A percentile compares a stretch with the other conserved stretches of the same genome.
phyloP scores from a whole-genome alignment of 2,113 vertebrate species.

The Lipotes vexillifer region DNA sequence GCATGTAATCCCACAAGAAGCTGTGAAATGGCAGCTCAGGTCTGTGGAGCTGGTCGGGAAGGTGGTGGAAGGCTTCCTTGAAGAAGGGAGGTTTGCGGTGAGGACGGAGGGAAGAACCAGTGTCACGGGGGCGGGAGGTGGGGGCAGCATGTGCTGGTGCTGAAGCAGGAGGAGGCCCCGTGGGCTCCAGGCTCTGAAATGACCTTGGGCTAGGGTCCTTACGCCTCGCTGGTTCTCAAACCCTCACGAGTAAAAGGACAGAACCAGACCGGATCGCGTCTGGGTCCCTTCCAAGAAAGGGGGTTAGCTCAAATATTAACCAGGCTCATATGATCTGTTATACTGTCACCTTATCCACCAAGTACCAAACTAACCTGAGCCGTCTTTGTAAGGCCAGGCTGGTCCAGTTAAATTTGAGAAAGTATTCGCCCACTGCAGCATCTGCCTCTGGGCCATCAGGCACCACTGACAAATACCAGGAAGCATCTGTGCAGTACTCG shows the following conservation, averaged over 20 bases:
- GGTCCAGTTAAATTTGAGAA: not conserved
- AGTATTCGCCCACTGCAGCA: not conserved
- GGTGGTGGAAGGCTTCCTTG: not conserved
- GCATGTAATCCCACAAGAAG: not conserved
- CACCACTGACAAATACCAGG: not conserved
- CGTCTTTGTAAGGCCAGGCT: not conserved
- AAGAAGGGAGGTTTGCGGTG: not conserved
- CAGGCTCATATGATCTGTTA: not conserved
- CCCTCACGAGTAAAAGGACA: not conserved
- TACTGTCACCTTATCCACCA: not conserved
- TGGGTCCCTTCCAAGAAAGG: not conserved
- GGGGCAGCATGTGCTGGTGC: fast-evolving
- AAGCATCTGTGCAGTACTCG: no score
- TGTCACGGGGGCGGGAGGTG: fast-evolving
- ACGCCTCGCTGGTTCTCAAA: not conserved
- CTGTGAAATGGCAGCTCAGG: not conserved
- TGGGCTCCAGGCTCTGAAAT: not conserved
- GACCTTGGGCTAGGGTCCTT: not conserved
- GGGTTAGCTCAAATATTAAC: not conserved
- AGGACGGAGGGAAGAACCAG: not conserved
- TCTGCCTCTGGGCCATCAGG: not conserved
- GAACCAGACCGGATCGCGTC: not conserved
- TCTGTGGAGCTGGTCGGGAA: not conserved
- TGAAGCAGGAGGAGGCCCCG: not conserved
- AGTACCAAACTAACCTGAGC: not conserved